Evolutionary conservation across 2,888 invertebrate species (phyloP), one percentile per base, ranked within the genome.

Genomic region (Amaurobius ferox): DNA sequence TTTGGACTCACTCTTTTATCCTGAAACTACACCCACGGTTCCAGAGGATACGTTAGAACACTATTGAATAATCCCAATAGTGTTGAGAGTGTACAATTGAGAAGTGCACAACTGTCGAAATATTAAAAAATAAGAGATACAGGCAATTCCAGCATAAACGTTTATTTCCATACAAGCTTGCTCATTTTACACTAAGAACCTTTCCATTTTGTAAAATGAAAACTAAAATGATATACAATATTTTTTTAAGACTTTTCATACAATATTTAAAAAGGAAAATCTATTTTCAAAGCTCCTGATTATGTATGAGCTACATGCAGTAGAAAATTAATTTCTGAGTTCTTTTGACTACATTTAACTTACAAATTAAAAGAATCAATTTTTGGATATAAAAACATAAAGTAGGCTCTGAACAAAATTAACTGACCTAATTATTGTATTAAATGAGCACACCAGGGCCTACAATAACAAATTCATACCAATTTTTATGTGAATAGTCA

Each of bases 151-250:
- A 85, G 83, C 76, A 85, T 85, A 85, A 70, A 81, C 78, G 76
- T 85, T 85, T 85, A 85, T 85, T 85, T 85, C 83, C 83, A 77
- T 85, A 85, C 83, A 85, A 85, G 83, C 83, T 85, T 77, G 83
- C 83, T 85, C 77, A 85, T 44, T 77, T 85, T 72, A 77, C 76
- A 77, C 83, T 85, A 85, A 32, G 23, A 32, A 48, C 76, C 66
- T 66, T 62, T 55, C 66, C 66, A 32, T 72, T 72, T 68, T 55
- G 40, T 29, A 77, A 44, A 76, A 44, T 71, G 64, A 77, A 76
- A 85, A 85, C 83, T 85, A 85, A 85, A 76, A 67, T 26, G 40
- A 40, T 30, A 81, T 76, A 74, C 73, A 74, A 44, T 74, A 32
- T n/a, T 67, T 73, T 67, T 68, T 74, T 67, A 67, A 39, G 19